Conservation (phyloP, 2,797 vertebrate genomes). For the Clarias laeviceps region DNA sequence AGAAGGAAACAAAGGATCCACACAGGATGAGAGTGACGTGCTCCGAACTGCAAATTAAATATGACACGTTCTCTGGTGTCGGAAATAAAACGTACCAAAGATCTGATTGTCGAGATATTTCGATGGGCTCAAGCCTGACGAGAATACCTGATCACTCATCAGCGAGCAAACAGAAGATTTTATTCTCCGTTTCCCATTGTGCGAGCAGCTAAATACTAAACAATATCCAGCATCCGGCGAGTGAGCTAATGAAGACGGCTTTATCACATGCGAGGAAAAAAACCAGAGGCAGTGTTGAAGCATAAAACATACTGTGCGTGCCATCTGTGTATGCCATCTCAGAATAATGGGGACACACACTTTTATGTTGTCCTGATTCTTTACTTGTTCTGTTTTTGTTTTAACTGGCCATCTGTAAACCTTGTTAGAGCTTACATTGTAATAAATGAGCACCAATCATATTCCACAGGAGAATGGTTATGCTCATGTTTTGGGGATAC, state of each 20-base stretch:
- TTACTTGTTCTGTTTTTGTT: conserved; percentile 4
- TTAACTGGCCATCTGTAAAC: conserved; percentile 27
- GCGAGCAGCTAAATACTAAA: conserved; percentile 10
- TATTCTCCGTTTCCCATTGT: background rate
- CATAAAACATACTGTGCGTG: conserved; percentile 6
- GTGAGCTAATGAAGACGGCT: conserved; percentile 12
- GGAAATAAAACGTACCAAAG: conserved; percentile 42
- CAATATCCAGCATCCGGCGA: background rate
- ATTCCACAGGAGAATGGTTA: conserved; percentile 27
- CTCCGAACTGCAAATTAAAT: conserved; percentile 43
- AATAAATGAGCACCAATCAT: conserved; percentile 23
- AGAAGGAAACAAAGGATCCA: conserved; percentile 51
- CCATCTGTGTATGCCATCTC: conserved; percentile 25
- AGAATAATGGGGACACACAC: conserved; percentile 16
- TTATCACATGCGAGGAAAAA: conserved; percentile 12
- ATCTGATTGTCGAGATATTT: conserved; percentile 46
- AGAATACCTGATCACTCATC: conserved; percentile 38
- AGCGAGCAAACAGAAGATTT: conserved; percentile 8
- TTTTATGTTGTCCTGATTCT: background rate
- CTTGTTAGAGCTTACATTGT: conserved; percentile 21
- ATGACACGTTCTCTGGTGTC: conserved; percentile 28
- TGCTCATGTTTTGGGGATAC: conserved; percentile 26
- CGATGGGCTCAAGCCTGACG: background rate
- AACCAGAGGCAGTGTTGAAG: conserved; percentile 16
- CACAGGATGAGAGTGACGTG: conserved; percentile 31